These are phyloP conservation scores for Cyprinella venusta DNA, from an alignment of 2,797 vertebrate genomes.

Conservation along the genomic window DNA sequence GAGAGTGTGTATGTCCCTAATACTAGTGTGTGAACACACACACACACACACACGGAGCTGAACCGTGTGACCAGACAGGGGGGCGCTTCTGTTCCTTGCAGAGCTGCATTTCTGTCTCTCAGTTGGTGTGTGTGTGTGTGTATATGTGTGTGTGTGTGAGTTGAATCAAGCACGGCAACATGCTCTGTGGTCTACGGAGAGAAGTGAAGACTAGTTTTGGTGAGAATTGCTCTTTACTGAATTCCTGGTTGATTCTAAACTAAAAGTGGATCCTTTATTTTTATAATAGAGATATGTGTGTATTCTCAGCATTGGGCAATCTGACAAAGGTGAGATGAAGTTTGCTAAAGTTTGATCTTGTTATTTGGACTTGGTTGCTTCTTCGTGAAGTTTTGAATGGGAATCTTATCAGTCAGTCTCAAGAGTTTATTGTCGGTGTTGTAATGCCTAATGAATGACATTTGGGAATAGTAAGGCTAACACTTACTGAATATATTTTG, in stretches of 20 bases:
- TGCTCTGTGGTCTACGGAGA: constrained; percentile 94
- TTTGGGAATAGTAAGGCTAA: neutral
- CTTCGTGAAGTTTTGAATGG: neutral
- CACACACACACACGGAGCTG: neutral
- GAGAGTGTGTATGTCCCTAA: neutral
- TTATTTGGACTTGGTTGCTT: neutral
- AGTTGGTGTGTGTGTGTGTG: neutral
- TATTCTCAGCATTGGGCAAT: neutral
- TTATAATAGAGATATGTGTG: neutral
- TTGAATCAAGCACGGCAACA: constrained; percentile 71
- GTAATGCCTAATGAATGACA: neutral
- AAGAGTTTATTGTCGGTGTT: neutral
- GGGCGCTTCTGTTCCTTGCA: constrained; percentile 26
- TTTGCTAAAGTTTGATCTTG: neutral
- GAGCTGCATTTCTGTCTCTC: constrained; percentile 34
- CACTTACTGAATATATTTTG: neutral
- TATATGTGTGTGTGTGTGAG: neutral
- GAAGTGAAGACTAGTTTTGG: constrained; percentile 86
- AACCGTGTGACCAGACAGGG: constrained; percentile 41
- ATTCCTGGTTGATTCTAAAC: neutral
- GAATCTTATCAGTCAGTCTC: neutral
- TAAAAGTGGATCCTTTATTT: neutral
- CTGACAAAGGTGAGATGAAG: neutral
- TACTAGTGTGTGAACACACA: neutral
- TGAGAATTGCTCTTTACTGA: constrained; percentile 70